Base-by-base conservation (phyloP, 2,888 invertebrate genomes). In the Drosophila kanekoi region DNA sequence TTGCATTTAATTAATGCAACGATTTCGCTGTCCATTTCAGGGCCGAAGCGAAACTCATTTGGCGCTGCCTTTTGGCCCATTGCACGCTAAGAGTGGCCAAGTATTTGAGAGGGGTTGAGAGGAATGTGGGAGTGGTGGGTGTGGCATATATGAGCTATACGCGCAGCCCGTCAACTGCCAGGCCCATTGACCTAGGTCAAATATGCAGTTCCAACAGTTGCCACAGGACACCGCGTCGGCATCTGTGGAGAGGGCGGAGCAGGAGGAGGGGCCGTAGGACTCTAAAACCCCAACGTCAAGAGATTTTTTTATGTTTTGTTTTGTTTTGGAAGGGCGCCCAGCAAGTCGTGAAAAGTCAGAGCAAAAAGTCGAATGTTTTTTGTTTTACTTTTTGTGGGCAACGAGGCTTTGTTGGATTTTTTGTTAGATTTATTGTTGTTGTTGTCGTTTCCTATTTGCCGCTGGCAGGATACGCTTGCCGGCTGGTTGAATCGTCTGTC, bases 41-140 rank as follows among this genome's bases (percentile, higher is more conserved):
- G 52, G 63, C 58, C 28, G 80, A 71, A 64, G 66, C 54, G 43
- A 80, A 83, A 80, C 84, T 80, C 70, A 88, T 86, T 81, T 72
- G 49, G 40, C 44, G 37, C 13, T 18, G 44, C 33, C 23, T 44
- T 20, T 35, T 56, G 35, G 53, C 23, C 23, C 53, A 53, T 37
- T 66, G 45, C 10, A 23, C 33, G 13, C 32, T 11, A 28, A 35
- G 41, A 28, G 40, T 4, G 11, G 2, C 33, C 33, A 16, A 33
- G 35, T 2, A 35, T 43, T 23, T 13, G 16, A 16, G 13, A 20
- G 20, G 8, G 41, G n/a, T 2, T 16, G 9, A 10, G 53, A 18
- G 28, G 13, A 11, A 28, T 28, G 8, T 28, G 8, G 16, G 9
- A 4, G 6, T 35, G 3, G n/a, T 52, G 61, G 58, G 47, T 54